phyloP scores from a whole-genome alignment of 2,797 vertebrate genomes.

The Platyrinchus mystaceus region DNA sequence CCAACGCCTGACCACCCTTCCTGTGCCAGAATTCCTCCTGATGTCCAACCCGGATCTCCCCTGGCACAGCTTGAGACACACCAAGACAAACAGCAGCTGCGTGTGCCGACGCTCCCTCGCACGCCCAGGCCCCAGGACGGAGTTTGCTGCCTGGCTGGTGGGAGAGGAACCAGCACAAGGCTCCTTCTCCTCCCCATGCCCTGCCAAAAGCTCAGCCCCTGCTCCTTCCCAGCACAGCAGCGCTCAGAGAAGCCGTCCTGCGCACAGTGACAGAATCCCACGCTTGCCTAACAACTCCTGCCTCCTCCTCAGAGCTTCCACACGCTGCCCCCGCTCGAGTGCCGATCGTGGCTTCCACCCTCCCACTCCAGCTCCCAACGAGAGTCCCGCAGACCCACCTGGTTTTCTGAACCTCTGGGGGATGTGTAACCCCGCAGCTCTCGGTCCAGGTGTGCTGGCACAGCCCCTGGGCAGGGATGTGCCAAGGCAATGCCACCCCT shows the following conservation, averaged over 20 bases:
- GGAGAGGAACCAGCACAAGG: background rate
- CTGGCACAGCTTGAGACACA: background rate
- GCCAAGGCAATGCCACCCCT: background rate
- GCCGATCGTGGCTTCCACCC: background rate
- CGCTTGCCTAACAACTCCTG: background rate
- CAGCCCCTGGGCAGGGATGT: accelerated
- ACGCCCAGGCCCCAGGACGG: background rate
- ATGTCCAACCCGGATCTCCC: background rate
- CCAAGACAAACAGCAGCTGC: background rate
- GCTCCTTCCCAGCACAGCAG: background rate
- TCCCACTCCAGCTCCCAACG: background rate
- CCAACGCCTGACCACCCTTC: background rate
- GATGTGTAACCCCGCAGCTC: background rate
- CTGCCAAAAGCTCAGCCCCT: background rate
- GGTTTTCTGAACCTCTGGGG: background rate
- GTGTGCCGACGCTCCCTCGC: accelerated
- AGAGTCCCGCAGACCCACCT: background rate
- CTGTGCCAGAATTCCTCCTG: background rate
- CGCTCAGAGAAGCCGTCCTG: background rate
- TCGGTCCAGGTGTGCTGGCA: background rate
- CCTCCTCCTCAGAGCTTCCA: constrained; percentile 34
- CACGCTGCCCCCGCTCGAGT: background rate
- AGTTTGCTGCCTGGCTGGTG: background rate
- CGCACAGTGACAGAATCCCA: background rate
- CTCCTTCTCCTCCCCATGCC: background rate